These are phyloP conservation scores for Nemurella pictetii DNA, from an alignment of 2,888 invertebrate genomes.

Conservation along the genomic window DNA sequence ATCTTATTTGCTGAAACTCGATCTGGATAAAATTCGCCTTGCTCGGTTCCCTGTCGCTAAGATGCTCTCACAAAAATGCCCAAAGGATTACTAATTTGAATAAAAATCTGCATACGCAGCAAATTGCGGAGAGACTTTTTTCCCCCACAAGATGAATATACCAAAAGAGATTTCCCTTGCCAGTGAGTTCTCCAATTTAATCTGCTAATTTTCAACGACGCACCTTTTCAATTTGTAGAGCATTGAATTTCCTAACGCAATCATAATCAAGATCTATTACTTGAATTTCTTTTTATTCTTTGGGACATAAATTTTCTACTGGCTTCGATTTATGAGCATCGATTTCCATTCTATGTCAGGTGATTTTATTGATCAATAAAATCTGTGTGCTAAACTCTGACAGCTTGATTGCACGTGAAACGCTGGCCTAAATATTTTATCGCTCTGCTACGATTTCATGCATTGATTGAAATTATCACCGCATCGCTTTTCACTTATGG, in stretches of 20 bases:
- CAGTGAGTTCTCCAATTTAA: neutral
- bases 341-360: neutral
- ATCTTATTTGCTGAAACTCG: neutral
- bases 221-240: neutral
- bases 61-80: neutral
- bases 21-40: neutral
- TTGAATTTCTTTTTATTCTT: neutral
- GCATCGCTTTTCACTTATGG: neutral
- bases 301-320: neutral
- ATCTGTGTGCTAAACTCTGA: neutral
- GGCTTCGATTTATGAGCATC: neutral
- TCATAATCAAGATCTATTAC: neutral
- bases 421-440: neutral
- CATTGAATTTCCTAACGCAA: neutral
- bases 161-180: neutral
- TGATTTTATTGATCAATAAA: neutral
- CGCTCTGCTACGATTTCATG: neutral
- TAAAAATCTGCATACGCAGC: neutral
- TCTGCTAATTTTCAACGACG: neutral
- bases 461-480: neutral
- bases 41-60: neutral
- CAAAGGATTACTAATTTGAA: conserved; percentile 4
- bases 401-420: neutral
- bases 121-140: neutral
- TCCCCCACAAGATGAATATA: neutral